phyloP scores from a whole-genome alignment of 2,113 vertebrate species.

The Synchiropus splendidus region DNA sequence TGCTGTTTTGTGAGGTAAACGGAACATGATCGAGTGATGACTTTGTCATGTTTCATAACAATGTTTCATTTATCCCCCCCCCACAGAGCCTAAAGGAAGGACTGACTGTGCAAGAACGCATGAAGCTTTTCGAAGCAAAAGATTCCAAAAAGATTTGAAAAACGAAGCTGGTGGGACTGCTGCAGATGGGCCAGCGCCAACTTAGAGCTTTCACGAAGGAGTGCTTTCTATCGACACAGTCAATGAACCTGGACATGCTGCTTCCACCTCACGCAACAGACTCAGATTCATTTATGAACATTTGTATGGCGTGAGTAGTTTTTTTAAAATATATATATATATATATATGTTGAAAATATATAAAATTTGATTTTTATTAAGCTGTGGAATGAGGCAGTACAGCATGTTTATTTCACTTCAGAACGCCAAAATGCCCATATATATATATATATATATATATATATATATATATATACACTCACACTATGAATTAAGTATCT shows the following conservation, averaged over 20 bases:
- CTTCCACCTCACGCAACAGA: constrained; percentile 18
- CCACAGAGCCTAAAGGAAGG: constrained; percentile 95
- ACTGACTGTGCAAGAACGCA: constrained; percentile 89
- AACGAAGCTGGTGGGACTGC: constrained; percentile 14
- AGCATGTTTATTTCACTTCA: constrained; percentile 36
- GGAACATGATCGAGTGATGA: no score
- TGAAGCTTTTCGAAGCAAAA: constrained; percentile 97
- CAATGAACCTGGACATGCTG: constrained; percentile 17
- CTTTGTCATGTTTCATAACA: no score
- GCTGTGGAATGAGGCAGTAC: constrained; percentile 32
- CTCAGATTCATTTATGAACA: no score
- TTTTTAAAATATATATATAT: no score
- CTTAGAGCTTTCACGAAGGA: no score
- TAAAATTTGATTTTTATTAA: constrained; percentile 12
- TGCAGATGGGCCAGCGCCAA: constrained; percentile 28
- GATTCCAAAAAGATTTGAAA: constrained; percentile 87
- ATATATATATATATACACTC: constrained; percentile 46
- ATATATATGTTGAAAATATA: no score
- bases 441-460: constrained; percentile 24
- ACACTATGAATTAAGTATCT: constrained; percentile 52
- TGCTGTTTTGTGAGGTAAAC: no score
- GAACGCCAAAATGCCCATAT: constrained; percentile 54
- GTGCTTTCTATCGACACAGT: no score
- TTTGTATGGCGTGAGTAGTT: no score
- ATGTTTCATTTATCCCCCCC: neutral